Percentiles rank a stretch among this genome's conserved stretches.
phyloP scores from a whole-genome alignment of 2,113 vertebrate species.

The Malurus cyaneus region DNA sequence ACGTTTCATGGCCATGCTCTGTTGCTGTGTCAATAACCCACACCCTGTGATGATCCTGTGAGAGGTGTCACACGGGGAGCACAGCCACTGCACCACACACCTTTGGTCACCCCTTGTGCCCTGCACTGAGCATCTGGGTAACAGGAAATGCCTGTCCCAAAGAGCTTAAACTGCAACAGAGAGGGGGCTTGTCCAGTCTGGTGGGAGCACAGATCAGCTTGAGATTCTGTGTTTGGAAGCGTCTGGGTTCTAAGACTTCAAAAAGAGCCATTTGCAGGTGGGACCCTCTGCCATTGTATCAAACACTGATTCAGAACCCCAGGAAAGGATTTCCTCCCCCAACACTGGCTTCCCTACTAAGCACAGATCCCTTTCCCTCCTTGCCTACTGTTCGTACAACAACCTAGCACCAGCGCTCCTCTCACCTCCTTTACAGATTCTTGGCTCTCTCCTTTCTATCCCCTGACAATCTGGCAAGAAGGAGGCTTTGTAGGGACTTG shows the following conservation, averaged over 20 bases:
- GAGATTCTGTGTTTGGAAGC: neutral
- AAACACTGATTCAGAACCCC: neutral
- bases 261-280: neutral
- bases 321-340: neutral
- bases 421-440: no score
- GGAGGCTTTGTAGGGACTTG: neutral
- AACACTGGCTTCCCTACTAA: no score
- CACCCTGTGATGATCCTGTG: neutral
- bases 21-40: neutral
- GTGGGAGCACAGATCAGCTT: neutral
- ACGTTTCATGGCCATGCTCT: neutral
- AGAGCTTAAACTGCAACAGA: neutral
- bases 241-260: neutral
- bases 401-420: no score
- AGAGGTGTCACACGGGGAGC: neutral
- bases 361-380: no score
- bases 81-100: neutral
- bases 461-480: neutral
- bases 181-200: neutral
- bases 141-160: neutral
- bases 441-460: neutral
- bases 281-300: neutral
- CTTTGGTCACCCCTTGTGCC: neutral
- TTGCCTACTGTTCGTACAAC: no score
- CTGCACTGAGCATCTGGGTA: accelerated